Conservation (phyloP, 2,888 invertebrate species). For the Xestobium rufovillosum region DNA sequence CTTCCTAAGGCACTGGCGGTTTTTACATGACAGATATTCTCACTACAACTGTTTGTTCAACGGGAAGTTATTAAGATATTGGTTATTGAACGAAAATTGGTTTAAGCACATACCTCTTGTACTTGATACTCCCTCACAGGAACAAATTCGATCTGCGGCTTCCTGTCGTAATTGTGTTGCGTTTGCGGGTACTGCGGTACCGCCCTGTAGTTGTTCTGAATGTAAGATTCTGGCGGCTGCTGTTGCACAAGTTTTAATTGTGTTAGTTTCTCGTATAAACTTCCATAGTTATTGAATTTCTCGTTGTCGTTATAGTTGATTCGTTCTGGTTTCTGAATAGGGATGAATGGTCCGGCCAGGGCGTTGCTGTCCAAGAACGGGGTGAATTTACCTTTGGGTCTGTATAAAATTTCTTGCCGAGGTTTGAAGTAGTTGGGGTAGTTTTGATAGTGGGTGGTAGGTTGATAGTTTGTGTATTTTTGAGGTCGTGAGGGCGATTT, state of each 20-base stretch:
- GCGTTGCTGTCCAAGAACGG: constrained; percentile 50
- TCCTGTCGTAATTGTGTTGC: constrained; percentile 9
- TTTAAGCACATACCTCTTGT: no score
- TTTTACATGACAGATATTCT: no score
- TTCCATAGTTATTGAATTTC: constrained; percentile 34
- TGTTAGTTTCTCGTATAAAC: constrained; percentile 39
- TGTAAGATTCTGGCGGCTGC: no score
- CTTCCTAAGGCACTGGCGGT: no score
- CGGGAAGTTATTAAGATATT: no score
- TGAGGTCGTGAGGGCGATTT: constrained; percentile 9
- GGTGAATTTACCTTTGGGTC: constrained; percentile 42
- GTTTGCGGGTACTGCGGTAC: constrained; percentile 5
- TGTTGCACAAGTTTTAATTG: constrained; percentile 37
- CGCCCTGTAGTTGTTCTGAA: constrained; percentile 6
- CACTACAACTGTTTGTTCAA: no score
- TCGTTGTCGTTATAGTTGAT: constrained; percentile 13
- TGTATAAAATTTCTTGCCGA: constrained; percentile 11
- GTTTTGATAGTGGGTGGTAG: constrained; percentile 11
- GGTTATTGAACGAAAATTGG: no score
- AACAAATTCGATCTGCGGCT: constrained; percentile 11
- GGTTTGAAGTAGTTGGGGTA: no score
- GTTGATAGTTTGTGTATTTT: constrained; percentile 11
- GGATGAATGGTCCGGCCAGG: constrained; percentile 49
- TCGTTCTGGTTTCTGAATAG: constrained; percentile 33
- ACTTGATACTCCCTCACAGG: no score